Base-by-base conservation (phyloP, 2,888 invertebrate species). In the Pollenia griseotomentosa region DNA sequence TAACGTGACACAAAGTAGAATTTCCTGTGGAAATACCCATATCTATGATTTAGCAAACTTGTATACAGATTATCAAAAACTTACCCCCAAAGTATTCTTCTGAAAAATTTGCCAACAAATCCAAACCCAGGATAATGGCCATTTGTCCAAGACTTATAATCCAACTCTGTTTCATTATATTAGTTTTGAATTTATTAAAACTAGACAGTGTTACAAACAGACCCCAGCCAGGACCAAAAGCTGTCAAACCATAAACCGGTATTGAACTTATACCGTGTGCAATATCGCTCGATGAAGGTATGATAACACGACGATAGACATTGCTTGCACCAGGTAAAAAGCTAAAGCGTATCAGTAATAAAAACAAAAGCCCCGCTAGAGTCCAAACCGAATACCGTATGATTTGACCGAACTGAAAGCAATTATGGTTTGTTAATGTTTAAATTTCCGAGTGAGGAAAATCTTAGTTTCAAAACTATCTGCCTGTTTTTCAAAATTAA, bases 201-300 rank as follows among this genome's bases (percentile, higher is more conserved):
- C 97, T 97, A 40, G 97, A 96, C 95, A 97, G 96, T 89, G 96
- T 96, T 78, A 97, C 94, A 63, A 97, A 95, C 4, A 96, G 96
- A 46, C 97, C 97, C 96, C 97, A 97, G 0, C 97, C 97, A 0
- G 97, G 96, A 0, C 98, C 98, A 44, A 98, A 95, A 0, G 97
- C 97, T 91, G 96, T 97, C 92, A 98, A 73, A 0, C 90, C 89
- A 78, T 90, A 79, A 0, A 92, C 9, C 0, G 90, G 88, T 44
- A 91, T 86, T 1, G 70, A 71, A 0, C 75, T 5, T 9, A 84
- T 10, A 3, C 88, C 89, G 2, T 83, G 0, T 0, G 59, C 0
- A 57, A 90, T n/a, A 0, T 84, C 63, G 0, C 66, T 8, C 1
- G 10, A 0, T 1, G 42, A 68, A 0, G 90, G 90, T 3, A 23